Percentiles rank a stretch among this genome's conserved stretches.
Evolutionary conservation across 2,888 invertebrate species (phyloP).

Genomic region (Halocaridina rubra): DNA sequence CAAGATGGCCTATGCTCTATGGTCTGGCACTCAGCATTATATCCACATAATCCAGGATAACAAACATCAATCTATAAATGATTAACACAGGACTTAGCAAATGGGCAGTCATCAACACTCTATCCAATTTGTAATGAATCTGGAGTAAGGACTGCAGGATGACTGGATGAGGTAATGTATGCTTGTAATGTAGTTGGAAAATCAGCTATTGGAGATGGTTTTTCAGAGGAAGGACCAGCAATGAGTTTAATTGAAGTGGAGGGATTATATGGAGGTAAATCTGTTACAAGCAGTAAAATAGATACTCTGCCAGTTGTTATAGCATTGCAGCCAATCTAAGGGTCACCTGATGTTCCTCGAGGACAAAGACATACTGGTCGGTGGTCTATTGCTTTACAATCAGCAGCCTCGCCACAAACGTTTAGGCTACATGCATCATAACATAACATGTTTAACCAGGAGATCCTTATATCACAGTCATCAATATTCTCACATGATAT

Average conservation of each 20-base stretch:
- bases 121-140: conserved; percentile 78
- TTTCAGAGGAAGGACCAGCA: neutral
- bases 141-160: conserved; percentile 13
- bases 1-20: conserved; percentile 83
- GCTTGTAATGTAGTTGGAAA: neutral
- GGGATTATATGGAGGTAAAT: conserved; percentile 48
- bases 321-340: conserved; percentile 69
- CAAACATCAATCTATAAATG: conserved; percentile 44
- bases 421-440: conserved; percentile 68
- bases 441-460: conserved; percentile 57
- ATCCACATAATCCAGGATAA: conserved; percentile 50
- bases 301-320: conserved; percentile 11
- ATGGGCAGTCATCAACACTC: conserved; percentile 52
- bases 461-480: conserved; percentile 52
- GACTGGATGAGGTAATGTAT: neutral
- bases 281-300: neutral
- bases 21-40: conserved; percentile 71
- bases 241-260: neutral
- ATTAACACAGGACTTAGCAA: conserved; percentile 55
- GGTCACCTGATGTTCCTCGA: conserved; percentile 67
- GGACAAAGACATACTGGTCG: conserved; percentile 85
- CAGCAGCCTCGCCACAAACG: conserved; percentile 72
- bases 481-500: conserved; percentile 59
- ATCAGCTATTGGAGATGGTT: neutral
- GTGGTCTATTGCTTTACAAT: conserved; percentile 23